Evolutionary conservation across 2,888 invertebrate species (phyloP).

Genomic region (Calliopum simillimum): DNA sequence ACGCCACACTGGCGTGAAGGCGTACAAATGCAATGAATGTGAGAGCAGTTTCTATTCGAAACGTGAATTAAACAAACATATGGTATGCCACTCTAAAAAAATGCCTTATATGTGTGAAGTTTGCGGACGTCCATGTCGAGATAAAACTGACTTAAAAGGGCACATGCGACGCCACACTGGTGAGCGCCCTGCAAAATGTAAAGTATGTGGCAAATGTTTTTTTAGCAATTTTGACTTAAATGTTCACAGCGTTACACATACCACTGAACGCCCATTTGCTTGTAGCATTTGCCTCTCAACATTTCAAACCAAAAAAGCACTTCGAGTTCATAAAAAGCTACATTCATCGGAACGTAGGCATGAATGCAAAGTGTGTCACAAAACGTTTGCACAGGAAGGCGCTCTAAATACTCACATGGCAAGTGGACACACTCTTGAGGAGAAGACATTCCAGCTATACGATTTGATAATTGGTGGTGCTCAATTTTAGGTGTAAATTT

Average conservation of each 20-base stretch:
- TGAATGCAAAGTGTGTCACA: constrained; percentile 59
- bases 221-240: constrained; percentile 62
- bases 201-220: constrained; percentile 58
- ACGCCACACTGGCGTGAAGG: constrained; percentile 62
- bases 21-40: constrained; percentile 59
- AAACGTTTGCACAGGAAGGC: constrained; percentile 61
- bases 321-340: constrained; percentile 60
- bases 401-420: constrained; percentile 61
- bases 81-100: constrained; percentile 58
- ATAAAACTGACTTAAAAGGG: constrained; percentile 60
- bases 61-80: constrained; percentile 58
- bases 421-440: too few species aligned
- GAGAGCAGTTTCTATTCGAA: constrained; percentile 58
- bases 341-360: constrained; percentile 60
- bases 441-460: too few species aligned
- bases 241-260: constrained; percentile 62
- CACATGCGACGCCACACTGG: constrained; percentile 61
- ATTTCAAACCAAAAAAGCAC: constrained; percentile 62
- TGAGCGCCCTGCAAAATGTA: constrained; percentile 59
- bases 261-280: constrained; percentile 56
- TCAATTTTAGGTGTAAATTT: too few species aligned
- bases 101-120: constrained; percentile 61
- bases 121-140: constrained; percentile 59
- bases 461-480: too few species aligned
- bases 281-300: constrained; percentile 56